Percentiles rank a stretch among this genome's conserved stretches.
Conservation (phyloP, 2,888 invertebrate genomes). For the Erebia palarica region DNA sequence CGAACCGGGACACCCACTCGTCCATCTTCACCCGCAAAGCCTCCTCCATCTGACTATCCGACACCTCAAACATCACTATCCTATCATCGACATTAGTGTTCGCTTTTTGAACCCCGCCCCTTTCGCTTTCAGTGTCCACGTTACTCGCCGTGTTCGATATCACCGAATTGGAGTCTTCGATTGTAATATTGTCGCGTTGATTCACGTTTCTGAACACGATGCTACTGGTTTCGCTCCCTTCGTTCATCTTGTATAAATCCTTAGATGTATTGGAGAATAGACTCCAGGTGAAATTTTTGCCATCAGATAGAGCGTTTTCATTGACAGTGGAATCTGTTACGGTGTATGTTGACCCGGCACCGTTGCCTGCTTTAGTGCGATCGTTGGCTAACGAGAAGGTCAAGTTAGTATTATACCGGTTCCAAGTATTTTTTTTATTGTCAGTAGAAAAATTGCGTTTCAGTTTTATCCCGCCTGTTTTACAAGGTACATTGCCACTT, state of each 20-base stretch:
- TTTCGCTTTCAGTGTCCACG: not conserved
- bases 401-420: not conserved
- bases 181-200: not conserved
- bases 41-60: constrained; percentile 55
- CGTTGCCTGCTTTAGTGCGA: not conserved
- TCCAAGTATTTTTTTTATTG: not conserved
- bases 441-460: not conserved
- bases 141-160: constrained; percentile 3
- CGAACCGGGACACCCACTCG: constrained; percentile 68
- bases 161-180: constrained; percentile 11
- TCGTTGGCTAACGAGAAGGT: not conserved
- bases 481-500: not conserved
- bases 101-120: not conserved
- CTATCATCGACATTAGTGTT: constrained; percentile 20
- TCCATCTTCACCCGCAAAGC: constrained; percentile 57
- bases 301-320: not conserved
- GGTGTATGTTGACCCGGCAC: not conserved
- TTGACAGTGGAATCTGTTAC: not conserved
- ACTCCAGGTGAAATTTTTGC: not conserved
- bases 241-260: not conserved
- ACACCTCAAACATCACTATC: constrained; percentile 58
- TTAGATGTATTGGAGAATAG: not conserved
- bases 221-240: not conserved
- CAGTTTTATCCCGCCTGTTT: not conserved
- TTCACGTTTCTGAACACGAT: not conserved